Evolutionary conservation across 2,888 invertebrate genomes (phyloP).

Genomic region (Euplagia quadripunctaria): DNA sequence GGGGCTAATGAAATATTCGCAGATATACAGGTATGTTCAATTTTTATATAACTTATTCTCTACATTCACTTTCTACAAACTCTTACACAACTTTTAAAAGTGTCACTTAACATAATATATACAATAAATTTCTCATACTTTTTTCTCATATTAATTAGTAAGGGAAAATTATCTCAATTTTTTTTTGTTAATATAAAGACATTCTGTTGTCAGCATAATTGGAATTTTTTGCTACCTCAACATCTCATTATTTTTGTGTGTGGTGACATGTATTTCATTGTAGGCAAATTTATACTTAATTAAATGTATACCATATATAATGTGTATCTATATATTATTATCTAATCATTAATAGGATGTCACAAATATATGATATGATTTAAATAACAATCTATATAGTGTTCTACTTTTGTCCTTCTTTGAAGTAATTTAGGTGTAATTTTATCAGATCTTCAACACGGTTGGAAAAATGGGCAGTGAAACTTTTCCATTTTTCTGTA

Average conservation of each 20-base stretch:
- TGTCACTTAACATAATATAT: not conserved
- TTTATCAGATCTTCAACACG: not conserved
- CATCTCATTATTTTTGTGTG: not conserved
- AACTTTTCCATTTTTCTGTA: not conserved
- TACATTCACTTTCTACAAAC: slow-evolving; percentile 20
- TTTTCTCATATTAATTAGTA: not conserved
- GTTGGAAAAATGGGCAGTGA: not conserved
- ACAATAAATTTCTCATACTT: not conserved
- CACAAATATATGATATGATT: not conserved
- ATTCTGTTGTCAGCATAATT: not conserved
- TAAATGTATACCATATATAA: not conserved
- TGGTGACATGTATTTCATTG: not conserved
- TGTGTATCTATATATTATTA: not conserved
- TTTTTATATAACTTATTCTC: not conserved
- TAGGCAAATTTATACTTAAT: not conserved
- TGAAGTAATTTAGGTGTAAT: not conserved
- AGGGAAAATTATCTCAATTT: not conserved
- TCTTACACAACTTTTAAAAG: slow-evolving; percentile 14
- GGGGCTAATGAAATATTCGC: slow-evolving; percentile 97
- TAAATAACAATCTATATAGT: not conserved
- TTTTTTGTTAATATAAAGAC: not conserved
- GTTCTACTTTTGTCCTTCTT: not conserved
- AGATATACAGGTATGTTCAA: slow-evolving; percentile 92
- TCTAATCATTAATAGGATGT: not conserved
- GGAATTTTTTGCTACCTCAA: not conserved